These are phyloP conservation scores for Sinotaia quadrata DNA, from an alignment of 2,888 invertebrate genomes.

Conservation along the genomic window DNA sequence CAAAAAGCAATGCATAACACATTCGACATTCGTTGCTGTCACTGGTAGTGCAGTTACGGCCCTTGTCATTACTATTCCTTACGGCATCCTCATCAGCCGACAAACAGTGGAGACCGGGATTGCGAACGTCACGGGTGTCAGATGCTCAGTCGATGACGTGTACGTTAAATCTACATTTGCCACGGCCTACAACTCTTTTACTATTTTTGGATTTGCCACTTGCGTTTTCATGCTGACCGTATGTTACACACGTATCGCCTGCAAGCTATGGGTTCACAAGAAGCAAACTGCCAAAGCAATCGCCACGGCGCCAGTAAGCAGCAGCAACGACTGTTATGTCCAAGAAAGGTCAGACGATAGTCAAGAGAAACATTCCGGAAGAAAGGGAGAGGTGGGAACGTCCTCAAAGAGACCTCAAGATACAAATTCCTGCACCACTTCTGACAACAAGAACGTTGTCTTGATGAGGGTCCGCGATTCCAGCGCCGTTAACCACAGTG, in stretches of 20 bases:
- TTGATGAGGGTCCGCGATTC: too few relatives aligned
- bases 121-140: slow-evolving; percentile 37
- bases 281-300: not conserved
- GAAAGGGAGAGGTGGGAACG: too few relatives aligned
- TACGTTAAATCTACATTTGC: slow-evolving; percentile 39
- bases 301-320: too few relatives aligned
- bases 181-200: slow-evolving; percentile 41
- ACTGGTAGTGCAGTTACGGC: slow-evolving; percentile 42
- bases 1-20: slow-evolving; percentile 39
- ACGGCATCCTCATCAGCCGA: slow-evolving; percentile 44
- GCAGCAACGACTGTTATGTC: too few relatives aligned
- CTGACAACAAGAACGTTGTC: too few relatives aligned
- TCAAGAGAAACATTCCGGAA: too few relatives aligned
- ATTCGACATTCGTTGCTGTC: slow-evolving; percentile 42
- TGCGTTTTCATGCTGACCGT: slow-evolving; percentile 39
- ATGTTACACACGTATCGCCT: slow-evolving; percentile 46
- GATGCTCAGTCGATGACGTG: slow-evolving; percentile 48
- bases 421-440: too few relatives aligned
- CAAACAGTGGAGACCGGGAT: slow-evolving; percentile 36
- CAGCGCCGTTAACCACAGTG: too few relatives aligned
- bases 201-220: slow-evolving; percentile 42
- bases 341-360: too few relatives aligned
- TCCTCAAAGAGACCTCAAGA: too few relatives aligned
- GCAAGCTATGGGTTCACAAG: slow-evolving; percentile 39
- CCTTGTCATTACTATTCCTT: slow-evolving; percentile 41